Conservation (phyloP, 2,113 vertebrate genomes). For the Corythornis cristatus region DNA sequence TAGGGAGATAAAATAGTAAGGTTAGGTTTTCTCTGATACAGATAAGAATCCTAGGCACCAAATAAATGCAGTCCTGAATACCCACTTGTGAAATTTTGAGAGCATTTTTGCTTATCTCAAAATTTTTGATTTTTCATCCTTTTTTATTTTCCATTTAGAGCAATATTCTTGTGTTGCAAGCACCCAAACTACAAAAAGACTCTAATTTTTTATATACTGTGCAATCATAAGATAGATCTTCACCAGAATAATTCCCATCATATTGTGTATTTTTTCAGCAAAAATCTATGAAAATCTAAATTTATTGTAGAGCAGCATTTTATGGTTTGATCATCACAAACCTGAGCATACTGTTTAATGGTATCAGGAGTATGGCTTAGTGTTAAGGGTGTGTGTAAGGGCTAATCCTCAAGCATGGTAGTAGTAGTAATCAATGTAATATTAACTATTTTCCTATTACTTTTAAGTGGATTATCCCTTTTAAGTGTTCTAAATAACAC, state of each 20-base stretch:
- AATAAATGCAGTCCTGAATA: neutral
- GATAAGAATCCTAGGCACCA: neutral
- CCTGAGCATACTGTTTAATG: neutral
- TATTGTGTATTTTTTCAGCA: neutral
- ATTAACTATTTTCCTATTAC: neutral
- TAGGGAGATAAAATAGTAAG: neutral
- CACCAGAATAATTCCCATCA: neutral
- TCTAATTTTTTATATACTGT: neutral
- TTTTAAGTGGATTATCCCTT: neutral
- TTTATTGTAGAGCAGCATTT: neutral
- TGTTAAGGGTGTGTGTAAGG: neutral
- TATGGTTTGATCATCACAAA: neutral
- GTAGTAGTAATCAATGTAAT: neutral
- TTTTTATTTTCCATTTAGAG: neutral
- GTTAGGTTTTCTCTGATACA: neutral
- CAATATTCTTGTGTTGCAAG: neutral
- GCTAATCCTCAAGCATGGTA: neutral
- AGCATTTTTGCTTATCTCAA: neutral
- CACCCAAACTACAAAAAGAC: neutral
- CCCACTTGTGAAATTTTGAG: neutral
- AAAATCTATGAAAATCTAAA: neutral
- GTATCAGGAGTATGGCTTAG: neutral
- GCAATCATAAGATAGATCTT: neutral
- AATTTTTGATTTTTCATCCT: neutral
- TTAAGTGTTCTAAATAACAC: neutral